Percentiles rank a stretch among this genome's conserved stretches.
phyloP scores from a whole-genome alignment of 1,140 invertebrate genomes.

The Drepana arcuata region DNA sequence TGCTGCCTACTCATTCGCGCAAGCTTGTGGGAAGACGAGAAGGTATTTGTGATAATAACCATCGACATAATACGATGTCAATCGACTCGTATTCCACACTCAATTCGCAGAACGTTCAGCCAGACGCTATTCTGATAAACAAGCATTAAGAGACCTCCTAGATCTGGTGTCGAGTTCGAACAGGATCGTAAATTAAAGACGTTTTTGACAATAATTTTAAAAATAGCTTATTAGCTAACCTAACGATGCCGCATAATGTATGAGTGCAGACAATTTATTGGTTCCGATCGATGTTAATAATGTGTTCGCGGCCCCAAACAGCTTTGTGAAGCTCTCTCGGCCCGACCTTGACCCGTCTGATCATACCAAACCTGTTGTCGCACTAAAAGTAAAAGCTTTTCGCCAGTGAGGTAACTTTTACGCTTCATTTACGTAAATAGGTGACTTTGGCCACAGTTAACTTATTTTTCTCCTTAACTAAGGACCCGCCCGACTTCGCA shows the following conservation, averaged over 20 bases:
- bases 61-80: no score
- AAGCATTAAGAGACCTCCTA: conserved; percentile 21
- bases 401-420: conserved; percentile 30
- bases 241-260: conserved; percentile 19
- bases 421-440: no score
- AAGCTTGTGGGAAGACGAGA: no score
- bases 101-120: conserved; percentile 2
- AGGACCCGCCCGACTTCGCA: no score
- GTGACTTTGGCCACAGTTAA: no score
- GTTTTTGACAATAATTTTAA: conserved; percentile 14
- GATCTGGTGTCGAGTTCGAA: conserved; percentile 4
- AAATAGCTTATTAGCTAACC: conserved; percentile 16
- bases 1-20: no score
- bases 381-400: conserved; percentile 59
- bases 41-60: no score
- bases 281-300: conserved; percentile 33
- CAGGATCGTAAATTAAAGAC: conserved; percentile 15
- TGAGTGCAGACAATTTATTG: conserved; percentile 46
- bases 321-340: conserved; percentile 33
- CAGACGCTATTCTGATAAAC: conserved; percentile 12
- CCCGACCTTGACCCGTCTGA: conserved; percentile 49
- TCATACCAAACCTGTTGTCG: conserved; percentile 49
- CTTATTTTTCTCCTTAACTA: no score
- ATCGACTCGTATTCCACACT: conserved; percentile 3
- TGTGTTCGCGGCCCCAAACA: conserved; percentile 46